Percentiles rank a stretch among this genome's conserved stretches.
Evolutionary conservation across 2,888 invertebrate genomes (phyloP).

Genomic region (Invenusta paracnida): DNA sequence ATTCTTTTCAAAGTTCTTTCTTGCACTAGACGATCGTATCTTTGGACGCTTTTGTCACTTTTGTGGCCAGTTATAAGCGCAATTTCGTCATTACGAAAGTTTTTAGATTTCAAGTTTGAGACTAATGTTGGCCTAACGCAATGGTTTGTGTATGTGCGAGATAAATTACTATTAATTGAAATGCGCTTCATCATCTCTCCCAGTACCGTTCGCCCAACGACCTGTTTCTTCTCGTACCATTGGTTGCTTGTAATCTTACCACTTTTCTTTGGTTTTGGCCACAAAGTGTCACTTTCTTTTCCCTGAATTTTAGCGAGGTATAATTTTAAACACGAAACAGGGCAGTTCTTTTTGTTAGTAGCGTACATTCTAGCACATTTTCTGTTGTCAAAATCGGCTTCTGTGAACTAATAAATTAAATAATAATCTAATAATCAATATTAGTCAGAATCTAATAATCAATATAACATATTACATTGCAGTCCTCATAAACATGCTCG

Average conservation of each 20-base stretch:
- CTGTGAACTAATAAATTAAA: too few relatives aligned
- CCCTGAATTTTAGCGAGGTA: neutral
- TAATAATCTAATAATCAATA: too few relatives aligned
- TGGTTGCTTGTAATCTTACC: neutral
- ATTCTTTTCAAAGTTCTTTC: slow-evolving; percentile 6
- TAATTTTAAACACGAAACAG: slow-evolving; percentile 1
- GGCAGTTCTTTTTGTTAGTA: neutral
- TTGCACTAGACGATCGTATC: neutral
- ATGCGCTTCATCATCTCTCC: slow-evolving; percentile 1
- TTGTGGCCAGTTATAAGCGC: slow-evolving; percentile 19
- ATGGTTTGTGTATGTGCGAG: slow-evolving; percentile 4
- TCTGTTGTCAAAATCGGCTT: neutral
- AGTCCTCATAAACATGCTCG: too few relatives aligned
- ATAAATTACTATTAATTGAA: neutral
- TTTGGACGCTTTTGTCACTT: neutral
- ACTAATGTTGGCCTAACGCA: slow-evolving; percentile 3
- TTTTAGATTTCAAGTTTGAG: slow-evolving; percentile 1
- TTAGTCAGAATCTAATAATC: too few relatives aligned
- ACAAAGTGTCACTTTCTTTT: slow-evolving; percentile 14
- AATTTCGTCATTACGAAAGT: neutral
- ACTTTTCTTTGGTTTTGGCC: neutral
- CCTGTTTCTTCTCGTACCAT: slow-evolving; percentile 27
- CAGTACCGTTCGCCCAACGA: slow-evolving; percentile 12
- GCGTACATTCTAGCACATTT: slow-evolving; percentile 12
- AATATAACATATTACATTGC: too few relatives aligned